phyloP scores from a whole-genome alignment of 2,113 vertebrate genomes.

The Daubentonia madagascariensis region DNA sequence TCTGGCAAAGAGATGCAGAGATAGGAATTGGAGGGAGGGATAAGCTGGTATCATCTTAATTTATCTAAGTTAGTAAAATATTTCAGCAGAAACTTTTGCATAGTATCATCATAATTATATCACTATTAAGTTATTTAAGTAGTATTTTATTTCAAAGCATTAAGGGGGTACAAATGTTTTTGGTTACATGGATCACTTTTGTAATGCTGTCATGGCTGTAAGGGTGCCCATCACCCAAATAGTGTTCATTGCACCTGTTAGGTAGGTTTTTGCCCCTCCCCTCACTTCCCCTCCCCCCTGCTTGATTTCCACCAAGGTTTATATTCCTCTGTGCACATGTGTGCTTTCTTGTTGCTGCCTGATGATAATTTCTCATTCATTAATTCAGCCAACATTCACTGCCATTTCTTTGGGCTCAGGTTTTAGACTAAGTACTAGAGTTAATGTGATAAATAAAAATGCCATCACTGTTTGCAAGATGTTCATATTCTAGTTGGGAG shows the following conservation, averaged over 20 bases:
- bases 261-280: no score
- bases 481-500: background rate
- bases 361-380: background rate
- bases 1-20: background rate
- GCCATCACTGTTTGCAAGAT: background rate
- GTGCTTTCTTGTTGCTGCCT: background rate
- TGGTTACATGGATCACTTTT: no score
- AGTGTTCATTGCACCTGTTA: no score
- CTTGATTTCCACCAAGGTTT: no score
- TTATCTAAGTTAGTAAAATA: background rate
- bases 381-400: background rate
- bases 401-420: background rate
- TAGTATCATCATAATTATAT: background rate
- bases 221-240: no score
- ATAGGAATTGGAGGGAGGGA: rapidly evolving
- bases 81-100: background rate
- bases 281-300: no score
- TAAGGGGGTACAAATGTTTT: no score
- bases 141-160: background rate
- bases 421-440: background rate
- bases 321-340: no score
- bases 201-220: no score
- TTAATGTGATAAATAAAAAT: background rate
- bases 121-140: background rate
- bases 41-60: background rate